Evolutionary conservation across 2,113 vertebrate genomes (phyloP), one percentile per base, ranked within the genome.

Genomic region (Nematolebias whitei): DNA sequence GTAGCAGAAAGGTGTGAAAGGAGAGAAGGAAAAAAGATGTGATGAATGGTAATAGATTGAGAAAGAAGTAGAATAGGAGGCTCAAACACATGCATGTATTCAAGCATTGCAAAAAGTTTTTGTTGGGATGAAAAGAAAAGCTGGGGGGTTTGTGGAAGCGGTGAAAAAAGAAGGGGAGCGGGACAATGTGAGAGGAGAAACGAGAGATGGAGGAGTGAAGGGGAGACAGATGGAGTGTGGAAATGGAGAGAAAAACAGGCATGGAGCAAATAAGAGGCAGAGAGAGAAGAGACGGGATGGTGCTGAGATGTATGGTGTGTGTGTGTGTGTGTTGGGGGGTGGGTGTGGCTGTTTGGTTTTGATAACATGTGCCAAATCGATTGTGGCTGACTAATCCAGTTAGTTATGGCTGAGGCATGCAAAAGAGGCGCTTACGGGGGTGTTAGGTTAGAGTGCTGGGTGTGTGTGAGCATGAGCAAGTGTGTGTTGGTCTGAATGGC

Each of bases 331-430:
- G 40, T 41, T 12, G 14, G 40, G 14, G 40, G 14, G 2, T 41
- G 44, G 14, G 12, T 15, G 40, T 14, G 15, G 82, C 68, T 82
- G 80, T 87, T 85, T 81, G 85, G 83, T 86, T 89, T 88, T 87
- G 85, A 90, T 85, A 88, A 75, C 83, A 85, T 85, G 86, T 76
- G 87, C 89, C 87, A 89, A 90, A 89, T 90, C 86, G 82, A 90
- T 90, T 89, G 89, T 88, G 86, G 86, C 86, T 87, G 80, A 84
- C 83, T 90, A 89, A 90, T 90, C 82, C 86, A 85, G 86, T 90
- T 88, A 86, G 86, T 88, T 86, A 88, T 85, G 86, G 87, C 83
- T 85, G 85, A 80, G 78, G 82, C 87, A 87, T 87, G 83, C 86
- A 90, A 82, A 88, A 78, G 82, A 89, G 85, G 56, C 71, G 73